Base-by-base conservation (phyloP, 2,888 invertebrate species). In the Oligia fasciuncula region DNA sequence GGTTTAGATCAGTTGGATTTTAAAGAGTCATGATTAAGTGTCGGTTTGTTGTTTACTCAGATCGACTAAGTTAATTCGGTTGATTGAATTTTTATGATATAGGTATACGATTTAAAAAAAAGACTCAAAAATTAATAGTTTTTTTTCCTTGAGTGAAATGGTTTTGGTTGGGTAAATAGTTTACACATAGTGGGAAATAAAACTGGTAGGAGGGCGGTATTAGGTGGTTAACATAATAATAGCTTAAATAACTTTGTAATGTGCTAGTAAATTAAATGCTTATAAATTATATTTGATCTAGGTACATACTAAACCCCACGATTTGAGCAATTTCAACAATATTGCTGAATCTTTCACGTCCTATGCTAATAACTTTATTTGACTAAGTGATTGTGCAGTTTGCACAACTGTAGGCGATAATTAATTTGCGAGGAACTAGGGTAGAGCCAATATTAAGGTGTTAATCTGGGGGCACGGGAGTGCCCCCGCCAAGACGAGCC, bases 331-430 rank as follows among this genome's bases (percentile, higher is more conserved):
- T 43, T 75, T 74, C 43, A 69, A 80, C 49, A 63, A 29, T 29
- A 35, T 19, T 19, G n/a, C 54, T 65, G 40, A 69, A 80, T 80
- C 6, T 57, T 74, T 75, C 57, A 51, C 14, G 19, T 57, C 14
- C 49, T 57, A 63, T 63, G 80, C 63, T 74, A 69, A 81, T 17
- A 14, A 29, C 57, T 14, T n/a, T 79, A 72, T 83, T 68, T 79
- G 51, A 17, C 3, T 23, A 46, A 74, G 1, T 63, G 60, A 71
- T 77, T 54, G 35, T 68, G 60, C 35, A 40, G 43, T 74, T 83
- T 65, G 23, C 57, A 60, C n/a, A 71, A 11, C 73, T 60, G 19
- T 66, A 67, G 23, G 73, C 68, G 83, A 60, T 82, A 73, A 77
- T 43, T 40, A 83, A 63, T 40, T 49, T 63, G 8, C 13, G n/a